phyloP scores from a whole-genome alignment of 2,888 invertebrate species.

The Xylocampa areola region DNA sequence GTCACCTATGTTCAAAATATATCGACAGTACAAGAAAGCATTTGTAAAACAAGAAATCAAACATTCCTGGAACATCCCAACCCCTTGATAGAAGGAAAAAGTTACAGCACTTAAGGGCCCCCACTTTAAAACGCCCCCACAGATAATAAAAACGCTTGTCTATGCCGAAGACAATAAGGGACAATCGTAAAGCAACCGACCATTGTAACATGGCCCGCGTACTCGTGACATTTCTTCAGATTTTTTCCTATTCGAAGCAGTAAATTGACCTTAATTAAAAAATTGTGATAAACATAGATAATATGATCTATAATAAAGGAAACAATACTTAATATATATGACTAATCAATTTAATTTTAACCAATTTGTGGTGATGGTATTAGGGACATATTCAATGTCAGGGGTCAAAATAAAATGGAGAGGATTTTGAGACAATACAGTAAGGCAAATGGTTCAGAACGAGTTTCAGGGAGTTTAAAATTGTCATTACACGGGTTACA shows the following conservation, averaged over 20 bases:
- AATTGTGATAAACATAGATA: background rate
- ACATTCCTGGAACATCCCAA: slow-evolving; percentile 65
- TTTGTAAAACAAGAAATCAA: slow-evolving; percentile 60
- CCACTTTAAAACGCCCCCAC: slow-evolving; percentile 84
- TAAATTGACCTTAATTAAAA: too few relatives aligned
- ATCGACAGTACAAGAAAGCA: slow-evolving; percentile 32
- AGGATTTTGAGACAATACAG: slow-evolving; percentile 73
- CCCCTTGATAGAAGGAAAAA: slow-evolving; percentile 74
- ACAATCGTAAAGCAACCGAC: slow-evolving; percentile 75
- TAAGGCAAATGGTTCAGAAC: slow-evolving; percentile 82
- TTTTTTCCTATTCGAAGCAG: too few relatives aligned
- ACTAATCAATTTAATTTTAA: background rate
- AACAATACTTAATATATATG: background rate
- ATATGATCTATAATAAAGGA: too few relatives aligned
- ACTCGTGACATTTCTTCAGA: too few relatives aligned
- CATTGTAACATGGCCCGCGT: slow-evolving; percentile 61
- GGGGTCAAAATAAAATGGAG: slow-evolving; percentile 65
- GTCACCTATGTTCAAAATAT: slow-evolving; percentile 5
- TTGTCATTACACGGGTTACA: slow-evolving; percentile 86
- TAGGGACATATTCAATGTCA: slow-evolving; percentile 27
- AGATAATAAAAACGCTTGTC: slow-evolving; percentile 88
- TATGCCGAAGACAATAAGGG: slow-evolving; percentile 86
- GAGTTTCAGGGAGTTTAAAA: slow-evolving; percentile 83
- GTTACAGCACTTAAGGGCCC: slow-evolving; percentile 83
- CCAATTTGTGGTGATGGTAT: accelerated